Percentiles rank a stretch among this genome's conserved stretches.
Evolutionary conservation across 2,113 vertebrate genomes (phyloP).

Genomic region (Tricholaema leucomelas): DNA sequence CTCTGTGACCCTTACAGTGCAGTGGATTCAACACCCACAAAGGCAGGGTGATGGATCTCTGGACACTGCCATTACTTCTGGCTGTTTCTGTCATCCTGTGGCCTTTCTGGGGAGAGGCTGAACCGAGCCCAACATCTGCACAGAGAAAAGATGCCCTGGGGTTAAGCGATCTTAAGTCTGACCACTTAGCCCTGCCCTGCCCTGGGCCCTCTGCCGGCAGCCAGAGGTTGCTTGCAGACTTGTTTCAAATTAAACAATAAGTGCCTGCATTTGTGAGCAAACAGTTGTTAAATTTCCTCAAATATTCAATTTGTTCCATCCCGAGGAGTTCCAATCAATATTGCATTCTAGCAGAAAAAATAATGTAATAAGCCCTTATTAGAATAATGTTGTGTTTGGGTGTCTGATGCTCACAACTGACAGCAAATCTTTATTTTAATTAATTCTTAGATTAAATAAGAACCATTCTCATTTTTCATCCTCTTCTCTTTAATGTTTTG

Average conservation of each 20-base stretch:
- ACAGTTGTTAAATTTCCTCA: slow-evolving; percentile 28
- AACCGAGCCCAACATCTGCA: rapidly evolving
- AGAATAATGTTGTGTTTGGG: slow-evolving; percentile 25
- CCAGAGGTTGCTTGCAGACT: background rate
- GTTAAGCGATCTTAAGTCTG: no score
- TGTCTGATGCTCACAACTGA: slow-evolving; percentile 32
- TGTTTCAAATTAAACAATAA: background rate
- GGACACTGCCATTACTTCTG: no score
- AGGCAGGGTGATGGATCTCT: background rate
- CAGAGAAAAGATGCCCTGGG: rapidly evolving
- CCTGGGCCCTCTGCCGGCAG: rapidly evolving
- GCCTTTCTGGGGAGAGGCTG: background rate
- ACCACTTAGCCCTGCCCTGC: rapidly evolving
- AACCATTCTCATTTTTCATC: background rate
- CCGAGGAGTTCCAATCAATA: slow-evolving; percentile 66
- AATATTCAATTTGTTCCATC: slow-evolving; percentile 65
- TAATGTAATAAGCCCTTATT: slow-evolving; percentile 51
- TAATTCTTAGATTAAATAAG: slow-evolving; percentile 48
- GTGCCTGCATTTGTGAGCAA: background rate
- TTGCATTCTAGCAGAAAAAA: slow-evolving; percentile 22
- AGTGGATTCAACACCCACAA: background rate
- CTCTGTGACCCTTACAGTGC: no score
- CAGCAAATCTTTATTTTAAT: slow-evolving; percentile 62
- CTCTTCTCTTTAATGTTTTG: background rate
- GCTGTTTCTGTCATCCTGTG: rapidly evolving